phyloP scores from a whole-genome alignment of 1,140 invertebrate species.

The Lordiphosa collinella region DNA sequence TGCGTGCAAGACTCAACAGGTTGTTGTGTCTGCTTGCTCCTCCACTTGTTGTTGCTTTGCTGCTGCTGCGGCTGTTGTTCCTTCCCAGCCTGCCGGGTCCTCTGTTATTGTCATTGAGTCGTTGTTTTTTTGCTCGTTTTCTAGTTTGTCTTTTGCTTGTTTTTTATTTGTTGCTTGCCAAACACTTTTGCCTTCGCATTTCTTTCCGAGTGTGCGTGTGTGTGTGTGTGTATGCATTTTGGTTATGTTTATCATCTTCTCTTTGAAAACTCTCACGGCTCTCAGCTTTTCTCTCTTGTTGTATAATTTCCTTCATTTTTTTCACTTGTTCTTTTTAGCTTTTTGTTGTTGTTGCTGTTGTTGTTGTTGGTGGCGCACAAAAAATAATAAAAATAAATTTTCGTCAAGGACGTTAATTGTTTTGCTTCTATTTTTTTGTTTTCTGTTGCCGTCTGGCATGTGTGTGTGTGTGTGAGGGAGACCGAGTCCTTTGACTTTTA shows the following conservation, averaged over 20 bases:
- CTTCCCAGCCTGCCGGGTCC: constrained; percentile 20
- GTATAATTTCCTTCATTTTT: constrained; percentile 30
- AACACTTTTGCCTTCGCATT: constrained; percentile 68
- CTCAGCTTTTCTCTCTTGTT: constrained; percentile 24
- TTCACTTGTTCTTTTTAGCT: constrained; percentile 35
- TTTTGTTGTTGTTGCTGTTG: constrained; percentile 61
- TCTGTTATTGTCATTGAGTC: constrained; percentile 44
- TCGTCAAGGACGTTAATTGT: constrained; percentile 78
- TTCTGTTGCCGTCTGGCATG: constrained; percentile 40
- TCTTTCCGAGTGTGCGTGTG: constrained; percentile 31
- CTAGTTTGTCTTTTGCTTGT: constrained; percentile 61
- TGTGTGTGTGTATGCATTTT: constrained; percentile 17
- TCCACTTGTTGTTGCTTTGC: constrained; percentile 16
- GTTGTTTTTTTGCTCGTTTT: constrained; percentile 65
- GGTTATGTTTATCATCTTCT: constrained; percentile 56
- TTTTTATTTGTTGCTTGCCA: constrained; percentile 58
- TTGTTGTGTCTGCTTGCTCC: constrained; percentile 1
- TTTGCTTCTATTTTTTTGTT: constrained; percentile 74
- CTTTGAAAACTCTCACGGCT: constrained; percentile 41
- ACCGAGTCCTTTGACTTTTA: constrained; percentile 65
- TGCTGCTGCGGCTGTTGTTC: constrained; percentile 6
- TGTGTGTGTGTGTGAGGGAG: constrained; percentile 18
- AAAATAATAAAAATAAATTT: constrained; percentile 61
- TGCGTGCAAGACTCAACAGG: no score
- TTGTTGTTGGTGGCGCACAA: constrained; percentile 49